A percentile compares a stretch with the other conserved stretches of the same genome.
These are phyloP conservation scores for Vidua chalybeata DNA, from an alignment of 2,113 vertebrate species.

Conservation along the genomic window DNA sequence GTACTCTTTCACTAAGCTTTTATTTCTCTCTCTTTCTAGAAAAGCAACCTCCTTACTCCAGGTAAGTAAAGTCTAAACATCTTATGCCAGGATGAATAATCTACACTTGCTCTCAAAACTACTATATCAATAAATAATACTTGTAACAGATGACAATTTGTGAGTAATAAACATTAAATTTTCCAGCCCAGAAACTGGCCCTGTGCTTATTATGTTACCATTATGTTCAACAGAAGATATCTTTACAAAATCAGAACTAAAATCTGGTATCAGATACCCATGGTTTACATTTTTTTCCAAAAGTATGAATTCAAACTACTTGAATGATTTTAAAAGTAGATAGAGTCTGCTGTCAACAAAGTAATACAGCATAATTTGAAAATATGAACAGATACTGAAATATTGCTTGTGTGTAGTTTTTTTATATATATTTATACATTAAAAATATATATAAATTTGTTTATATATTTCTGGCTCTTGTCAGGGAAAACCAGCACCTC, in stretches of 20 bases:
- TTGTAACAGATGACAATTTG: neutral
- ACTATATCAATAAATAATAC: neutral
- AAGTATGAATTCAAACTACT: neutral
- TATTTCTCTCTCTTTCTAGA: conserved; percentile 73
- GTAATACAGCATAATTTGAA: neutral
- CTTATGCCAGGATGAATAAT: neutral
- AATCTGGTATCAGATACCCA: neutral
- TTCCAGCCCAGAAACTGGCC: neutral
- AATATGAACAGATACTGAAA: neutral
- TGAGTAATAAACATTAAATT: neutral
- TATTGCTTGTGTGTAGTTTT: neutral
- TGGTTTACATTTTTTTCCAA: neutral
- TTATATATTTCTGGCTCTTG: neutral
- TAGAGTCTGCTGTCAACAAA: neutral
- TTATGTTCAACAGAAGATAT: neutral
- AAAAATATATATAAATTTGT: neutral
- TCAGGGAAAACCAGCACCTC: neutral
- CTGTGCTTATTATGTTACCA: neutral
- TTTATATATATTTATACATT: neutral
- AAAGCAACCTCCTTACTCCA: conserved; percentile 87
- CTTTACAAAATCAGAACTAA: neutral
- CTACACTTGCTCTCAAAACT: neutral
- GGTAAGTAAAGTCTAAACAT: conserved; percentile 73
- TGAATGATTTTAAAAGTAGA: neutral
- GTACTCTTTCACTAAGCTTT: neutral